Evolutionary conservation across 2,888 invertebrate species (phyloP), one percentile per base, ranked within the genome.

Genomic region (Bombylius discolor): DNA sequence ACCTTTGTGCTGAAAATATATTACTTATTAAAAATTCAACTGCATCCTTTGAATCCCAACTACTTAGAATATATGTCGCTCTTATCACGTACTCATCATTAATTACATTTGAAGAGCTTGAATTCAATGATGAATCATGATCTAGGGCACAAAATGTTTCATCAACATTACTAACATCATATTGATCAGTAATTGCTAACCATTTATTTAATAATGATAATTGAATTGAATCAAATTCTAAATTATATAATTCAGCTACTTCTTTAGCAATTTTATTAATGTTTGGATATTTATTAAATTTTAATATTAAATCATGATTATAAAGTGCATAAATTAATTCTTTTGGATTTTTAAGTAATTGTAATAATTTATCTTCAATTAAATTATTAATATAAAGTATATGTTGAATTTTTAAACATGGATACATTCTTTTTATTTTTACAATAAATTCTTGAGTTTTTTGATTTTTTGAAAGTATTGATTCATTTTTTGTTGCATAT

Each of bases 361-460:
- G 66, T 56, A 73, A 58, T 1, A 73, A 55, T 57, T 68, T 70
- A 45, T 74, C 74, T 56, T 74, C 72, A 4, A 66, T 63, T 14
- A 74, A 60, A 2, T 69, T 68, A 53, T 73, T 71, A 4, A 70
- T 61, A 55, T 73, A 65, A 0, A 74, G 62, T 54, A 74, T 62
- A 62, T 73, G 72, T 53, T 73, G 73, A 0, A 71, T 73, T 60
- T 73, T 72, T 8, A 70, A 64, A 23, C 71, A 67, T 39, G 74
- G 73, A 66, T 73, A 74, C 61, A 70, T 70, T 31, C 71, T 67
- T 60, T 69, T 72, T 5, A 73, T 70, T 62, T 72, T 73, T 3
- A 58, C 47, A n/a, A 72, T 58, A 31, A 68, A 65, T n/a, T 68
- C 67, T 11, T 48, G 34, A 11, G 59, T 58, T 55, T 59, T 59